Percentiles rank a stretch among this genome's conserved stretches.
Evolutionary conservation across 2,888 invertebrate genomes (phyloP).

Genomic region (Drosophila fulvimacula): DNA sequence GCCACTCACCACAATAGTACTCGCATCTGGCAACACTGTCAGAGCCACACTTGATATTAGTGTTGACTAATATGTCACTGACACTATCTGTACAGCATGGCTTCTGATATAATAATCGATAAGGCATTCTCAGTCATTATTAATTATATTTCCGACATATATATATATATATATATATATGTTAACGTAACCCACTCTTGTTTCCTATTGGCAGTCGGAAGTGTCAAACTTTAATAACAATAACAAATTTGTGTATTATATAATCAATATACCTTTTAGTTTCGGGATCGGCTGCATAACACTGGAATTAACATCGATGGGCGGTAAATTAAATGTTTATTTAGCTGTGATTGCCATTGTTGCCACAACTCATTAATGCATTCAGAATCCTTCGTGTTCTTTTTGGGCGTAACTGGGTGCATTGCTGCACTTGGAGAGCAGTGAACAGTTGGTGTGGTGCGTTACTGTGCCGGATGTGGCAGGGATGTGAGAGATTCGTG

Average conservation of each 20-base stretch:
- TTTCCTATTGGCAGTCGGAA: too few relatives aligned
- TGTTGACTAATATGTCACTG: too few relatives aligned
- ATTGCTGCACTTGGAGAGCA: constrained; percentile 3
- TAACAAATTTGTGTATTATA: not conserved
- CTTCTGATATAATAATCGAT: too few relatives aligned
- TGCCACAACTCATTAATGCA: constrained; percentile 33
- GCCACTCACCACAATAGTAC: too few relatives aligned
- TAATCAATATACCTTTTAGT: not conserved
- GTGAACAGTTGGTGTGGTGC: constrained; percentile 30
- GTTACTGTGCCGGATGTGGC: constrained; percentile 32
- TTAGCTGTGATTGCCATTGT: constrained; percentile 30
- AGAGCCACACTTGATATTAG: too few relatives aligned
- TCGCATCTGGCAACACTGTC: too few relatives aligned
- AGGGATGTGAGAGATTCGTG: constrained; percentile 41
- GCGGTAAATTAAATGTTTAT: constrained; percentile 27
- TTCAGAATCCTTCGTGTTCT: not conserved
- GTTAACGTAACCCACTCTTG: too few relatives aligned
- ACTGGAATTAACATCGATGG: constrained; percentile 3
- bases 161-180: too few relatives aligned
- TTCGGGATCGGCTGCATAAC: not conserved
- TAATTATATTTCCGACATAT: too few relatives aligned
- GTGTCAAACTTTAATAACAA: too few relatives aligned
- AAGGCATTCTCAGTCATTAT: too few relatives aligned
- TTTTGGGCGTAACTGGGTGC: constrained; percentile 1
- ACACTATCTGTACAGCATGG: too few relatives aligned